Conservation (phyloP, 1,140 invertebrate genomes). For the Drosophila kanapiae region DNA sequence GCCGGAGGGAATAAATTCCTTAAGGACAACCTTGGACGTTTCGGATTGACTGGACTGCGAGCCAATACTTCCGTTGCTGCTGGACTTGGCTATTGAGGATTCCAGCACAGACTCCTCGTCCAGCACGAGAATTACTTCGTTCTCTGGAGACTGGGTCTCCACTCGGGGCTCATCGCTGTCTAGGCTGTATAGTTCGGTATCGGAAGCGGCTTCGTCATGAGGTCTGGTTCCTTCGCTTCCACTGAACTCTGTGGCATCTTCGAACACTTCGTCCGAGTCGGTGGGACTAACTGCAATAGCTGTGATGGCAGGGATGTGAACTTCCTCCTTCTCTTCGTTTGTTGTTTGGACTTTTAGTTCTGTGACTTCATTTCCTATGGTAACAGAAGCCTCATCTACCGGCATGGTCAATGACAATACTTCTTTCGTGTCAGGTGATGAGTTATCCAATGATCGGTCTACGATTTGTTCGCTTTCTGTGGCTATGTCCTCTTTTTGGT, state of each 20-base stretch:
- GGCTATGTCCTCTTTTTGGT: not conserved
- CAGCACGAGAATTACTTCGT: constrained; percentile 42
- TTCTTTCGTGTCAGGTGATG: not conserved
- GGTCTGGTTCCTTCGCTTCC: constrained; percentile 29
- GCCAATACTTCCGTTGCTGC: constrained; percentile 52
- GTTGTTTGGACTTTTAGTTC: not conserved
- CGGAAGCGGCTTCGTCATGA: constrained; percentile 61
- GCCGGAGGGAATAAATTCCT: constrained; percentile 75
- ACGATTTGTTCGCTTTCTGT: not conserved
- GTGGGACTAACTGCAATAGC: constrained; percentile 16
- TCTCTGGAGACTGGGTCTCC: constrained; percentile 42
- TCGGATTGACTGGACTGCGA: constrained; percentile 57
- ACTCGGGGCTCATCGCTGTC: constrained; percentile 53
- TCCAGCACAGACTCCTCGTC: constrained; percentile 13
- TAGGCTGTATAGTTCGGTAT: constrained; percentile 72
- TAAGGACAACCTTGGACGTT: constrained; percentile 40
- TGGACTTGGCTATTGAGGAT: constrained; percentile 31
- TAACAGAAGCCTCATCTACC: too few species aligned
- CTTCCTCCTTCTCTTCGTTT: not conserved
- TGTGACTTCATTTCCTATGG: not conserved
- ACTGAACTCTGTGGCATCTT: constrained; percentile 71
- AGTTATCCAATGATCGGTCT: not conserved
- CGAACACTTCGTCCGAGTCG: constrained; percentile 65
- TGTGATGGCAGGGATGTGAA: not conserved
- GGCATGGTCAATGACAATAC: too few species aligned